Evolutionary conservation across 2,888 invertebrate genomes (phyloP).

Genomic region (Rhamphomyia laevipes): DNA sequence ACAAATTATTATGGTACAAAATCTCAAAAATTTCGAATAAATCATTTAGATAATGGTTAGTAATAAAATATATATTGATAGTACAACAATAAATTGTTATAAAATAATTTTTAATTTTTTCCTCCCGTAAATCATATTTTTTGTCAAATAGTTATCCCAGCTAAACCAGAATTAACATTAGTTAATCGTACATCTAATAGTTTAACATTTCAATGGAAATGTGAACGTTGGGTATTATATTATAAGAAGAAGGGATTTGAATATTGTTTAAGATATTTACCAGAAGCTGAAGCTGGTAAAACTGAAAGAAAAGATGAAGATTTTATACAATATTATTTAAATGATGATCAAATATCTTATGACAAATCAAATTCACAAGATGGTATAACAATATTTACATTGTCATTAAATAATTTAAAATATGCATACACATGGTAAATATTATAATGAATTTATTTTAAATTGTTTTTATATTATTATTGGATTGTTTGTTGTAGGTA

Average conservation of each 20-base stretch:
- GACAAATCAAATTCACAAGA: not conserved
- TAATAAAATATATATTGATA: too few relatives aligned
- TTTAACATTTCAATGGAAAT: constrained; percentile 24
- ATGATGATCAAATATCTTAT: not conserved
- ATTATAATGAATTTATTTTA: not conserved
- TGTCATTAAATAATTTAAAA: not conserved
- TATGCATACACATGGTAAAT: constrained; percentile 10
- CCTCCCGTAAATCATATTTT: too few relatives aligned
- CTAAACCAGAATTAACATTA: constrained; percentile 23
- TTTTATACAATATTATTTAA: not conserved
- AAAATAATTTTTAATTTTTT: too few relatives aligned
- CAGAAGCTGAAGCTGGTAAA: not conserved
- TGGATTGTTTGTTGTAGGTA: constrained; percentile 40
- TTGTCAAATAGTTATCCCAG: constrained; percentile 25
- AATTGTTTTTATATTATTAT: constrained; percentile 3
- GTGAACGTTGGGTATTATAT: not conserved
- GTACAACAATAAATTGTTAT: too few relatives aligned
- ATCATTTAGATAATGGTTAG: too few relatives aligned
- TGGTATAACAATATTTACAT: not conserved
- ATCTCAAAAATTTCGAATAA: too few relatives aligned
- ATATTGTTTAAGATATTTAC: constrained; percentile 19
- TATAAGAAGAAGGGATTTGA: constrained; percentile 18
- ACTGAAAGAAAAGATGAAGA: not conserved
- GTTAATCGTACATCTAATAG: constrained; percentile 22
- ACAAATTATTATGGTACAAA: too few relatives aligned